Evolutionary conservation across 2,113 vertebrate species (phyloP), one percentile per base, ranked within the genome.

Genomic region (Sceloporus tristichus): DNA sequence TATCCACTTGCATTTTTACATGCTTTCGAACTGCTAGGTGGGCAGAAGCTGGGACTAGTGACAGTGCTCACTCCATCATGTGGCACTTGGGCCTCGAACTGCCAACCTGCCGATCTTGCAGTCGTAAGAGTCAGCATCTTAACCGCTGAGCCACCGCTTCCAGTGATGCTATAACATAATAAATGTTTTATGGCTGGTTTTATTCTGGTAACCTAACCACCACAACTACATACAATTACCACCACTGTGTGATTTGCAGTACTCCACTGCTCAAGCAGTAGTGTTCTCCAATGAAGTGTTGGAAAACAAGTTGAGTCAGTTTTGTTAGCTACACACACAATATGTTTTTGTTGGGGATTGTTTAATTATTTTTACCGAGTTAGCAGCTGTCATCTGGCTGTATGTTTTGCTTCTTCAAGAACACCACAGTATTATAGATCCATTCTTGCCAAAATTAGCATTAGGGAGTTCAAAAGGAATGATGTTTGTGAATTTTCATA

Each of bases 371-470:
- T 87, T 65, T 4, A 9, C 70, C 25, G 14, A 70, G 68, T 82
- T 34, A 83, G 16, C 42, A 87, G 16, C 34, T 76, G 70, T 77
- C 62, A 66, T 81, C 4, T 89, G 65, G 9, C 9, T 27, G 1
- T 38, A 62, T 62, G 40, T 19, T 85, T 77, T 88, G 53, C 21
- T 66, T 74, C 4, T 86, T 92, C n/a, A 75, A 1, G 38, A 81
- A 53, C 81, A 21, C 78, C 48, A 2, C 40, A 13, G 38, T 76
- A 76, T 76, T 18, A n/a, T 66, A 66, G 7, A 74, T 81, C 42
- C 13, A 0, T 18, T 5, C 1, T 80, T 91, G 16, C 79, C 70
- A 84, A 84, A 89, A 87, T 87, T 34, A 88, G 80, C 91, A 71
- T 38, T 78, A 3, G 40, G 68, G 0, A 6, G 1, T 86, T 86